Base-by-base conservation (phyloP, 2,888 invertebrate species). In the Aspidapion aeneum region DNA sequence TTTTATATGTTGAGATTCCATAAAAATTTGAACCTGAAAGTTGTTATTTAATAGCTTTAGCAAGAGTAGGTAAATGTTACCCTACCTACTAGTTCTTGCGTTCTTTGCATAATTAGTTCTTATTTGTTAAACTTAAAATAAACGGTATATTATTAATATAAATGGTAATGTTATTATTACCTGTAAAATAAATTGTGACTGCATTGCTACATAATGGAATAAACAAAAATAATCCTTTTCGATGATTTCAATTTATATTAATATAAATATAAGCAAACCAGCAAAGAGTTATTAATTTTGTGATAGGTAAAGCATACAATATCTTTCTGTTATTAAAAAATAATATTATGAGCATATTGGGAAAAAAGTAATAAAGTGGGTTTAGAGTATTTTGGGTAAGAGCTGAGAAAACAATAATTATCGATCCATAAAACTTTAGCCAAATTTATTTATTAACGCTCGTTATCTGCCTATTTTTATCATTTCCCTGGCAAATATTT, bases 1-100 rank as follows among this genome's bases (percentile, higher is more conserved):
- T 65, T 74, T 75, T 9, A 74, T 71, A 60, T 75, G 75, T 61
- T 77, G 78, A 1, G 71, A 72, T 55, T 75, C 73, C 78, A 78
- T 78, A 55, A 78, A 67, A 52, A 73, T 68, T 70, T 77, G 74
- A 9, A 78, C 72, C 78, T 77, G 55, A 64, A 69, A 69, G 55
- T 62, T 12, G 54, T 12, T 18, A n/a, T n/a, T n/a, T n/a, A n/a
- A n/a, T n/a, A n/a, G n/a, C n/a, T n/a, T n/a, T n/a, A n/a, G n/a
- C n/a, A n/a, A n/a, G n/a, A n/a, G n/a, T n/a, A n/a, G n/a, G n/a
- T n/a, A n/a, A n/a, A n/a, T n/a, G n/a, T n/a, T n/a, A n/a, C n/a
- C n/a, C n/a, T n/a, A n/a, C n/a, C n/a, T n/a, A n/a, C n/a, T n/a
- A n/a, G n/a, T n/a, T n/a, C n/a, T n/a, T n/a, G n/a, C n/a, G n/a